A percentile compares a stretch with the other conserved stretches of the same genome.
These are phyloP conservation scores for Patella pellucida DNA, from an alignment of 2,888 invertebrate genomes.

Conservation along the genomic window DNA sequence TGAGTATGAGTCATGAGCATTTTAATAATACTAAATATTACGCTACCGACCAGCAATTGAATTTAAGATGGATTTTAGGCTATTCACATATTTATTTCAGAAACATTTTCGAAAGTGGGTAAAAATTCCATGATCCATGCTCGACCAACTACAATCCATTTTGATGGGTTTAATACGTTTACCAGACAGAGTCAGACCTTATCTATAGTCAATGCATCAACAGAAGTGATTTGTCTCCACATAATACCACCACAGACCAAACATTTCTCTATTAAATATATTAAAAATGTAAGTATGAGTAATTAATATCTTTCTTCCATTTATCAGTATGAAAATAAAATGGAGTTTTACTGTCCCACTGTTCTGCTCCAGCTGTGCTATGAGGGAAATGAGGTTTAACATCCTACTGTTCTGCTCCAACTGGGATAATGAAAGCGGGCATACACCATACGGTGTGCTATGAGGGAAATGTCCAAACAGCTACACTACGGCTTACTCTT, in stretches of 20 bases:
- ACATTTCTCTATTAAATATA: slow-evolving; percentile 68
- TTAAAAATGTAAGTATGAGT: slow-evolving; percentile 62
- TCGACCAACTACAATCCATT: slow-evolving; percentile 66
- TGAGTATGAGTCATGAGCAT: too few relatives aligned
- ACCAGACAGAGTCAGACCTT: slow-evolving; percentile 55
- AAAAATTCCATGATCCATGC: slow-evolving; percentile 66
- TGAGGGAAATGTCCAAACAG: too few relatives aligned
- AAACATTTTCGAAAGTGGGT: slow-evolving; percentile 66
- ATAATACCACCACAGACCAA: slow-evolving; percentile 70
- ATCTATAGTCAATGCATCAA: slow-evolving; percentile 66
- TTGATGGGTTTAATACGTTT: slow-evolving; percentile 68
- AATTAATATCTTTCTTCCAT: background rate
- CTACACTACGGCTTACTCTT: too few relatives aligned
- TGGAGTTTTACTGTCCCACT: too few relatives aligned
- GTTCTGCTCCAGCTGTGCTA: too few relatives aligned
- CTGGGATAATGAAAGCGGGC: too few relatives aligned
- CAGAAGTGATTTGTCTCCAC: slow-evolving; percentile 68
- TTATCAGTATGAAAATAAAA: background rate
- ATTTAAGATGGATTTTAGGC: background rate
- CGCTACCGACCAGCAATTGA: too few relatives aligned
- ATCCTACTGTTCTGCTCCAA: too few relatives aligned
- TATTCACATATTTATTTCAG: slow-evolving; percentile 48
- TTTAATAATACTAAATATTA: too few relatives aligned
- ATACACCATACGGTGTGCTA: too few relatives aligned
- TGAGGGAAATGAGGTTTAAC: too few relatives aligned